A percentile compares a stretch with the other conserved stretches of the same genome.
Conservation (phyloP, 1,140 invertebrate species). For the Lordiphosa collinella region DNA sequence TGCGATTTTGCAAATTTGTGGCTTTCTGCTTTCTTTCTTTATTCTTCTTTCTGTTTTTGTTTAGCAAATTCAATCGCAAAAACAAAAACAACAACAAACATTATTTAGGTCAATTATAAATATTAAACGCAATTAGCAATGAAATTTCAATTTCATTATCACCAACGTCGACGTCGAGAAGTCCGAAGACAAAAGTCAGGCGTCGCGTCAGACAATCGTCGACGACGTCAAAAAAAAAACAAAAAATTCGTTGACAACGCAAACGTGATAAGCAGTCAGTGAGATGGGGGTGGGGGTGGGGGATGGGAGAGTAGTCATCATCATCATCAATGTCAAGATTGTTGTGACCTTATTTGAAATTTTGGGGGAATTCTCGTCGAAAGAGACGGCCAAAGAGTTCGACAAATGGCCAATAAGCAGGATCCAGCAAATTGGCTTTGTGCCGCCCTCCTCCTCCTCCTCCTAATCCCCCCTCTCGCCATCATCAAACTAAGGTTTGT, state of each 20-base stretch:
- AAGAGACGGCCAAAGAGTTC: no score
- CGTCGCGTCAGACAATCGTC: slow-evolving; percentile 3
- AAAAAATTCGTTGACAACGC: slow-evolving; percentile 39
- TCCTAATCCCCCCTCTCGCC: background rate
- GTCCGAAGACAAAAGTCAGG: slow-evolving; percentile 2
- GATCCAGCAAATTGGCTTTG: slow-evolving; percentile 20
- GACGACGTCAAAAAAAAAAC: slow-evolving; percentile 15
- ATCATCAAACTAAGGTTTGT: slow-evolving; percentile 43
- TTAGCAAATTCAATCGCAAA: slow-evolving; percentile 62
- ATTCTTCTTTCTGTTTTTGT: slow-evolving; percentile 19
- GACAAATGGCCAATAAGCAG: background rate
- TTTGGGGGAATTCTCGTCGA: background rate
- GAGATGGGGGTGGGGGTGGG: background rate
- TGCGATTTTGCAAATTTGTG: slow-evolving; percentile 15
- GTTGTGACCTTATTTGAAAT: slow-evolving; percentile 54
- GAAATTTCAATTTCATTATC: slow-evolving; percentile 79
- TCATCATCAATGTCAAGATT: slow-evolving; percentile 64
- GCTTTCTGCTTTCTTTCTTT: slow-evolving; percentile 27
- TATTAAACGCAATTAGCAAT: slow-evolving; percentile 79
- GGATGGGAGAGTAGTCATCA: slow-evolving; percentile 3
- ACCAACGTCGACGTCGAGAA: slow-evolving; percentile 30
- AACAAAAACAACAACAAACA: background rate
- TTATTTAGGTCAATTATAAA: slow-evolving; percentile 76
- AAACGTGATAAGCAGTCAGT: slow-evolving; percentile 39
- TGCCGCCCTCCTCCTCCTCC: background rate